Evolutionary conservation across 2,888 invertebrate genomes (phyloP).

Genomic region (Rhabditophanes sp.): DNA sequence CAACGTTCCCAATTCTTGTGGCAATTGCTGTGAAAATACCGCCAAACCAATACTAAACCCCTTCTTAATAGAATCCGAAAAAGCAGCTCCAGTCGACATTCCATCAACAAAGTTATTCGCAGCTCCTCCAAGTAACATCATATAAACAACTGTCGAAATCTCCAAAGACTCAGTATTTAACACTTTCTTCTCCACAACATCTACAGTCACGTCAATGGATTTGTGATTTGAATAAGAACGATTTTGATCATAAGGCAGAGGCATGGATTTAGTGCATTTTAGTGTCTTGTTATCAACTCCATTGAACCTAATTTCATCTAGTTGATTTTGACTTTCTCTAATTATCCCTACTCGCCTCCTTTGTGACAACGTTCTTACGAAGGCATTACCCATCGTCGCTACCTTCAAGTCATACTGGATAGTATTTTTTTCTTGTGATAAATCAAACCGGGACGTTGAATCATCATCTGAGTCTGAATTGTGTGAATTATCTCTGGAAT

Average conservation of each 20-base stretch:
- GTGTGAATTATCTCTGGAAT: conserved; percentile 3
- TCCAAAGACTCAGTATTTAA: conserved; percentile 26
- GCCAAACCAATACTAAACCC: conserved; percentile 36
- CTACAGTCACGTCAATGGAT: conserved; percentile 20
- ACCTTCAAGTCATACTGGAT: conserved; percentile 31
- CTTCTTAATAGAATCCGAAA: conserved; percentile 29
- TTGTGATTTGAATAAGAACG: too few relatives aligned
- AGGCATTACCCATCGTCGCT: conserved; percentile 26
- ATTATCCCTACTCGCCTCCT: conserved; percentile 26
- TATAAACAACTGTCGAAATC: conserved; percentile 36
- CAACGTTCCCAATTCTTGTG: conserved; percentile 34
- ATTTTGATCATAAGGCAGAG: conserved; percentile 2
- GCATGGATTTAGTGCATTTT: too few relatives aligned
- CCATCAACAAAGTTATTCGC: conserved; percentile 42
- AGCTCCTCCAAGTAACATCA: conserved; percentile 37
- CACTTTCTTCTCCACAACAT: conserved; percentile 29
- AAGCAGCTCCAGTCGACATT: conserved; percentile 41
- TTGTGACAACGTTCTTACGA: conserved; percentile 33
- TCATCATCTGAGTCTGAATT: too few relatives aligned
- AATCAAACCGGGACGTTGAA: neutral
- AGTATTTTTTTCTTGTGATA: neutral
- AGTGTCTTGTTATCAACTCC: conserved; percentile 9
- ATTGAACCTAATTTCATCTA: conserved; percentile 26
- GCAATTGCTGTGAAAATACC: conserved; percentile 39
- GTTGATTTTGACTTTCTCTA: conserved; percentile 9